These are phyloP conservation scores for Sciurus carolinensis DNA, from an alignment of 2,797 vertebrate genomes.

Conservation along the genomic window DNA sequence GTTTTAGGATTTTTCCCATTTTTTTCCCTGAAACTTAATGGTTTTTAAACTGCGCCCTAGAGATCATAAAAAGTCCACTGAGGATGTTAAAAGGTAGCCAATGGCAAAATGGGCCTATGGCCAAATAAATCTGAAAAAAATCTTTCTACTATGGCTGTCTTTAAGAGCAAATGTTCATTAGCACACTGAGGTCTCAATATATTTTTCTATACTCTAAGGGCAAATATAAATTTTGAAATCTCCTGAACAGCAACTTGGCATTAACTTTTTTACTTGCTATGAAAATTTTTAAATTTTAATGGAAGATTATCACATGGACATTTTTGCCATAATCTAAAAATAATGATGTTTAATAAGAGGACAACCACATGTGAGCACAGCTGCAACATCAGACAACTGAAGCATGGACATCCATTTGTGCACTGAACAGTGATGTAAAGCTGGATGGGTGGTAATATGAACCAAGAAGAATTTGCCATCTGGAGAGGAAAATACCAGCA, in stretches of 20 bases:
- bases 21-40: slow-evolving; percentile 5
- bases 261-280: neutral
- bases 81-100: neutral
- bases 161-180: neutral
- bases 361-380: neutral
- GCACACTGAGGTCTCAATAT: neutral
- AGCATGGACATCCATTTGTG: neutral
- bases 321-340: slow-evolving; percentile 1
- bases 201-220: neutral
- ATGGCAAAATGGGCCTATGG: neutral
- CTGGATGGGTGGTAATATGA: neutral
- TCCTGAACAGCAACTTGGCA: neutral
- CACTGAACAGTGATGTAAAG: neutral
- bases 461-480: neutral
- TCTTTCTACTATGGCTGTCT: neutral
- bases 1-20: neutral
- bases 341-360: neutral
- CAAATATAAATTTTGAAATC: neutral
- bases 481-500: neutral
- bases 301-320: neutral
- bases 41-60: neutral
- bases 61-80: neutral
- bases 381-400: neutral
- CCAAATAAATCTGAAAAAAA: neutral
- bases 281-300: neutral